A percentile compares a stretch with the other conserved stretches of the same genome.
These are phyloP conservation scores for Beroe ovata DNA, from an alignment of 37 sponge, comb jelly and placozoan species.

Conservation along the genomic window DNA sequence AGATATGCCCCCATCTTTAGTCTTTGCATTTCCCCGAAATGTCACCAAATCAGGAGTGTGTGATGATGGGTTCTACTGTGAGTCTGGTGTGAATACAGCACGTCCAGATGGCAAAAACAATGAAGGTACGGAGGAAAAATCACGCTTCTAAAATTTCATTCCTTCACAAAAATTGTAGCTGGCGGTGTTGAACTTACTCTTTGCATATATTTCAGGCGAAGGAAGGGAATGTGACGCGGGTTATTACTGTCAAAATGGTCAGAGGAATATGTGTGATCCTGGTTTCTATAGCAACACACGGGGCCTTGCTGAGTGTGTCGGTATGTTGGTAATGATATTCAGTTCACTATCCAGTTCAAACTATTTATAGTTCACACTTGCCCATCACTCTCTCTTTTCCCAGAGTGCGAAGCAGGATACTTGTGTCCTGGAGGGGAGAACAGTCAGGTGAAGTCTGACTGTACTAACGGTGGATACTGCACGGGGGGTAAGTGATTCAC, in stretches of 20 bases:
- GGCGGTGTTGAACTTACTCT: no score
- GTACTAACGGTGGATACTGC: constrained; percentile 40
- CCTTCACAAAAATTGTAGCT: background rate
- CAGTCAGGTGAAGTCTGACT: background rate
- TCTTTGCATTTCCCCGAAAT: no score
- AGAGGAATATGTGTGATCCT: background rate
- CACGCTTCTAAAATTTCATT: background rate
- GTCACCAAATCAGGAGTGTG: constrained; percentile 45
- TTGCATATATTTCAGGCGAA: constrained; percentile 48
- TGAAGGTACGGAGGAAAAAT: constrained; percentile 8
- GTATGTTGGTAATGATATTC: no score
- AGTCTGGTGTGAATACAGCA: constrained; percentile 49
- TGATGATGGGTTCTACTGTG: constrained; percentile 69
- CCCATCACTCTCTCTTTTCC: background rate
- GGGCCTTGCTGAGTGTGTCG: constrained; percentile 1
- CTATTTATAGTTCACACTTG: no score
- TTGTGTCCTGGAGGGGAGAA: constrained; percentile 51
- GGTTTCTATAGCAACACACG: constrained; percentile 38
- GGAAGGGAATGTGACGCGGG: constrained; percentile 62
- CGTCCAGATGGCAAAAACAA: constrained; percentile 68
- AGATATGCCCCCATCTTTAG: no score
- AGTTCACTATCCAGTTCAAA: no score
- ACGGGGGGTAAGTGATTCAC: constrained; percentile 1
- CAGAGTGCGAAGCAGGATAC: constrained; percentile 57
- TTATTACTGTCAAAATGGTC: constrained; percentile 7